These are phyloP conservation scores for Apotomis turbidana DNA, from an alignment of 2,888 invertebrate genomes.

Conservation along the genomic window DNA sequence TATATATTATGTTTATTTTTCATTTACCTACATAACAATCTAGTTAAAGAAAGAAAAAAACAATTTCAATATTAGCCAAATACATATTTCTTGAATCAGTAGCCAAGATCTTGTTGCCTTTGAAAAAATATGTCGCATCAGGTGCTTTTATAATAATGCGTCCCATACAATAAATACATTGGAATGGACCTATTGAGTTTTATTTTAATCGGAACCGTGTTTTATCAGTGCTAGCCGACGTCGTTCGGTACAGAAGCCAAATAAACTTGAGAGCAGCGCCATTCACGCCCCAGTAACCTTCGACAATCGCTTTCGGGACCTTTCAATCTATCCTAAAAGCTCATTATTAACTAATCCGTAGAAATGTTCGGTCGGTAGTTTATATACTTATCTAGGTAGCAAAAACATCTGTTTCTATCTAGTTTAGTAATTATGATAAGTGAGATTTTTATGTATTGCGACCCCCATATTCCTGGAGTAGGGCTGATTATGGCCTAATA, in stretches of 20 bases:
- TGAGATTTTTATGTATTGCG: too few relatives aligned
- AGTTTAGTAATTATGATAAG: too few relatives aligned
- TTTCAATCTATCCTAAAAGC: slow-evolving; percentile 34
- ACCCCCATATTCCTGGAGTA: too few relatives aligned
- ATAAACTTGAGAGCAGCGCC: slow-evolving; percentile 39
- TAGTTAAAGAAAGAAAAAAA: background rate
- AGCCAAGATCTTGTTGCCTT: too few relatives aligned
- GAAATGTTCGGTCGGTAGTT: slow-evolving; percentile 14
- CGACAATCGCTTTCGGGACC: slow-evolving; percentile 38
- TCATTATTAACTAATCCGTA: slow-evolving; percentile 22
- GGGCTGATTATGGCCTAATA: too few relatives aligned
- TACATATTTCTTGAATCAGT: too few relatives aligned
- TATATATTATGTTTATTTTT: too few relatives aligned
- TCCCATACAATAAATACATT: background rate
- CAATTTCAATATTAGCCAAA: background rate
- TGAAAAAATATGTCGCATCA: background rate
- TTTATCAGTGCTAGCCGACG: slow-evolving; percentile 42
- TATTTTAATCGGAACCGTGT: slow-evolving; percentile 35
- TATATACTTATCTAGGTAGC: background rate
- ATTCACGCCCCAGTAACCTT: slow-evolving; percentile 35
- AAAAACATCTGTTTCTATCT: too few relatives aligned
- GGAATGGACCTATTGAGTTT: background rate
- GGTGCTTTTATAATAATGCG: background rate
- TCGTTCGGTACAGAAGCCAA: slow-evolving; percentile 22
- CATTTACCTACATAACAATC: too few relatives aligned